Conservation (phyloP, 2,797 vertebrate genomes). For the Sciurus carolinensis region DNA sequence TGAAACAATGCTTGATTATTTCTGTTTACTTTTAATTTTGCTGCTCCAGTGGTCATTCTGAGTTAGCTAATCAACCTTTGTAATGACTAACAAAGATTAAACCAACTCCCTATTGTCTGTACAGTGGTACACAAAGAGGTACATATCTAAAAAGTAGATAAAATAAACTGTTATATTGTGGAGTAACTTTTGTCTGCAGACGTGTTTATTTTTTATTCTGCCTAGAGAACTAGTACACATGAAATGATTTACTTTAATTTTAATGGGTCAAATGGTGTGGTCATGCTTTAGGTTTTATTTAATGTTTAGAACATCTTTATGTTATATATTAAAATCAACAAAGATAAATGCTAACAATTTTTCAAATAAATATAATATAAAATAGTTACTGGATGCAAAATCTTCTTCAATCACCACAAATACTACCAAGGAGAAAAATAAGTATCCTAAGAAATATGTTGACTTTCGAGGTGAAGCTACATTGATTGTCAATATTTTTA, state of each 20-base stretch:
- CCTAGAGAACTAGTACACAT: not conserved
- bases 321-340: slow-evolving; percentile 1
- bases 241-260: slow-evolving; percentile 11
- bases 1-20: not conserved
- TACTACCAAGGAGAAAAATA: not conserved
- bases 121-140: not conserved
- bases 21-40: slow-evolving; percentile 42
- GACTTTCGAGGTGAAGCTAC: not conserved
- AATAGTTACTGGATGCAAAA: not conserved
- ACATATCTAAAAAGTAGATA: not conserved
- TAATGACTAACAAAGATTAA: not conserved
- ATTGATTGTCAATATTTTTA: not conserved
- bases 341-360: not conserved
- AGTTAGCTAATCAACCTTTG: not conserved
- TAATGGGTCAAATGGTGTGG: not conserved
- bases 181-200: not conserved
- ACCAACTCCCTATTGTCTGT: not conserved
- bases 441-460: not conserved
- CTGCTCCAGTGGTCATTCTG: not conserved
- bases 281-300: not conserved
- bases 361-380: slow-evolving; percentile 22
- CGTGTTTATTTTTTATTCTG: not conserved
- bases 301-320: not conserved
- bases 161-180: not conserved
- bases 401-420: not conserved